A percentile compares a stretch with the other conserved stretches of the same genome.
These are phyloP conservation scores for Orientallactaga sibirica DNA, from an alignment of 2,797 vertebrate species.

Conservation along the genomic window DNA sequence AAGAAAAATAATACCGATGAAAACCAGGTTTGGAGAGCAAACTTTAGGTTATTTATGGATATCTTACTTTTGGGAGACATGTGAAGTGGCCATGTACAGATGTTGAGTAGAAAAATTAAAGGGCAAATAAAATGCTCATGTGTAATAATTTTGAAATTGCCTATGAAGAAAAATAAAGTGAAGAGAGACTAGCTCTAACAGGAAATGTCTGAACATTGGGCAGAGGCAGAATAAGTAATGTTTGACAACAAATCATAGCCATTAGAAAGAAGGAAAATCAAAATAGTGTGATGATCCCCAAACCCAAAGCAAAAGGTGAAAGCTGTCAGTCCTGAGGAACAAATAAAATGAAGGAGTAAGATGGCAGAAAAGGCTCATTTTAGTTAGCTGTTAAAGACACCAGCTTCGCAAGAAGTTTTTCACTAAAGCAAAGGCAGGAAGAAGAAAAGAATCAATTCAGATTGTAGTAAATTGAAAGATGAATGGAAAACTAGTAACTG, in stretches of 20 bases:
- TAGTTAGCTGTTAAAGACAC: neutral
- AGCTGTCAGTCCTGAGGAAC: neutral
- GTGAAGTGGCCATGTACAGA: neutral
- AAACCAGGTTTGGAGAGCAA: neutral
- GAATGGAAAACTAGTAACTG: neutral
- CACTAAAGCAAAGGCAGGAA: neutral
- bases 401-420: neutral
- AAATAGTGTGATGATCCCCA: neutral
- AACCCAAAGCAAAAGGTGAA: neutral
- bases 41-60: neutral
- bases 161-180: neutral
- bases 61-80: neutral
- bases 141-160: neutral
- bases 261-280: neutral
- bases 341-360: neutral
- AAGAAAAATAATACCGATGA: neutral
- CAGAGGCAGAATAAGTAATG: neutral
- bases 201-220: neutral
- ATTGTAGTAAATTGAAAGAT: neutral
- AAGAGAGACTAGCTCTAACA: neutral
- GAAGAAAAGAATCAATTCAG: neutral
- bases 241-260: neutral
- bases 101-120: neutral
- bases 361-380: neutral
- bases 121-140: neutral